Evolutionary conservation across 2,113 vertebrate species (phyloP).

Genomic region (Saccopteryx leptura): DNA sequence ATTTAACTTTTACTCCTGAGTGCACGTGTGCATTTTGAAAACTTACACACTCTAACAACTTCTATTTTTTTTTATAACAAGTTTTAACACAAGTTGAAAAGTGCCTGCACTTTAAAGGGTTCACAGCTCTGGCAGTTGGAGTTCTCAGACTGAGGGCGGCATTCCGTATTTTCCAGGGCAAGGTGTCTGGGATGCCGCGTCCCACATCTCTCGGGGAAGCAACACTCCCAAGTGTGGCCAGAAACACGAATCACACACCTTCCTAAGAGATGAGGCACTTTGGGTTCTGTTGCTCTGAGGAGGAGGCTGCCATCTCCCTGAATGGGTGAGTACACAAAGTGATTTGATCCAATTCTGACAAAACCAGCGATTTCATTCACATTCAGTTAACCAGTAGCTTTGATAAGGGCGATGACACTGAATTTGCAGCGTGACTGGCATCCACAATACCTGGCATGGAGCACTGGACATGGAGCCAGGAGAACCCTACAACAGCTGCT

Average conservation of each 20-base stretch:
- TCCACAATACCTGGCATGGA: constrained; percentile 61
- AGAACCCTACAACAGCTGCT: constrained; percentile 56
- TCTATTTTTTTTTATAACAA: too few relatives aligned
- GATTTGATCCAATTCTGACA: constrained; percentile 46
- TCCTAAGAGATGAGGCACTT: background rate
- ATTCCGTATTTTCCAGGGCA: background rate
- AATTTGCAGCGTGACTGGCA: constrained; percentile 20
- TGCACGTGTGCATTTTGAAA: background rate
- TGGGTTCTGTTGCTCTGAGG: background rate
- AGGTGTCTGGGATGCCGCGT: background rate
- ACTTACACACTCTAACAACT: background rate
- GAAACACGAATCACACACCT: background rate
- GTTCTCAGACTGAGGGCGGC: background rate
- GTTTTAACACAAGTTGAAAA: background rate
- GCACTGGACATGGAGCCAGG: constrained; percentile 51
- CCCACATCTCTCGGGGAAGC: background rate
- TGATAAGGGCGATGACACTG: constrained; percentile 46
- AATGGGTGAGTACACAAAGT: background rate
- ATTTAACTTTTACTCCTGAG: background rate
- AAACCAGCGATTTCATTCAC: constrained; percentile 72
- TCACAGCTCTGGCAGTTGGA: background rate
- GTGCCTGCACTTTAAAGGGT: background rate
- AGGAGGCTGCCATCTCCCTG: background rate
- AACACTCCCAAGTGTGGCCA: background rate
- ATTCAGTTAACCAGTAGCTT: constrained; percentile 65